These are phyloP conservation scores for Osmoderma eremita DNA, from an alignment of 2,888 invertebrate species.

Conservation along the genomic window DNA sequence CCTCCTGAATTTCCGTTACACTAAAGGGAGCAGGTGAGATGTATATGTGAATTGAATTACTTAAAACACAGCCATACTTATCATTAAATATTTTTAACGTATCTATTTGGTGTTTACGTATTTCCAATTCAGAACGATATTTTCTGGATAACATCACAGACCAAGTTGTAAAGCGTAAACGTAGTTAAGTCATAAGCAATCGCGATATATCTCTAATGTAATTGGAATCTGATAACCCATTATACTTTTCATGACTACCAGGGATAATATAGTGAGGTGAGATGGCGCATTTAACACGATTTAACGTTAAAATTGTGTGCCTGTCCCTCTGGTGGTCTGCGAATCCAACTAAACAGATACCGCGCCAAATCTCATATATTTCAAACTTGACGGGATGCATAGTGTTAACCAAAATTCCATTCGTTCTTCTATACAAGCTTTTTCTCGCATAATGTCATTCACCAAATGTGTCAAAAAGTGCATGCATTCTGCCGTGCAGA, in stretches of 20 bases:
- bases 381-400: too few relatives aligned
- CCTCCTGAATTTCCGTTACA: slow-evolving; percentile 77
- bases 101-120: slow-evolving; percentile 79
- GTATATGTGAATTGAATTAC: slow-evolving; percentile 25
- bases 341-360: too few relatives aligned
- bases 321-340: too few relatives aligned
- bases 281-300: too few relatives aligned
- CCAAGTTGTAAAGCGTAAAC: background rate
- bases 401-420: too few relatives aligned
- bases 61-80: slow-evolving; percentile 66
- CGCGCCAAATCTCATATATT: too few relatives aligned
- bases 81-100: slow-evolving; percentile 86
- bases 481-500: too few relatives aligned
- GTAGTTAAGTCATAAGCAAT: slow-evolving; percentile 8
- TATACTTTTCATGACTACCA: background rate
- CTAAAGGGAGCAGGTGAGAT: slow-evolving; percentile 56
- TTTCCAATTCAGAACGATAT: slow-evolving; percentile 68
- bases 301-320: too few relatives aligned
- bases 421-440: too few relatives aligned
- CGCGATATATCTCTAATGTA: background rate
- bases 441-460: too few relatives aligned
- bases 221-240: slow-evolving; percentile 4
- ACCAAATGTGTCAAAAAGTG: too few relatives aligned
- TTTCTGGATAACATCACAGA: slow-evolving; percentile 68
- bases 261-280: too few relatives aligned